A percentile compares a stretch with the other conserved stretches of the same genome.
Evolutionary conservation across 2,888 invertebrate genomes (phyloP).

Genomic region (Torymus auratus): DNA sequence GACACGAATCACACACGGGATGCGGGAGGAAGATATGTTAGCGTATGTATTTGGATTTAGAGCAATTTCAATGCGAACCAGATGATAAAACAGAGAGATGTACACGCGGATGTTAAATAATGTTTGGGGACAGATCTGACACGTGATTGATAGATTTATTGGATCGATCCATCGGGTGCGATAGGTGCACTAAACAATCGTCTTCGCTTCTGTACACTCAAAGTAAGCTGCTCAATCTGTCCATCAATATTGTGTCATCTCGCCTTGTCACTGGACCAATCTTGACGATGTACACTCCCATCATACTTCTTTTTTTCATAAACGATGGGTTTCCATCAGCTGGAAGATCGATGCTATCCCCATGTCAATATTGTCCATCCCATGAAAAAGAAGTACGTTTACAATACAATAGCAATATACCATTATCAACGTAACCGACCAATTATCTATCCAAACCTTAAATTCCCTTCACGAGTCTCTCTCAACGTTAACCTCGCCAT

Average conservation of each 20-base stretch:
- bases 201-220: slow-evolving; percentile 46
- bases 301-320: neutral
- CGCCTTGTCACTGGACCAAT: slow-evolving; percentile 19
- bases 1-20: too few relatives aligned
- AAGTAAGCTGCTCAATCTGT: slow-evolving; percentile 33
- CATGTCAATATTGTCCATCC: neutral
- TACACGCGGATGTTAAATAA: slow-evolving; percentile 4
- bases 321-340: neutral
- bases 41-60: neutral
- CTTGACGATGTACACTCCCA: neutral
- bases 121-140: slow-evolving; percentile 1
- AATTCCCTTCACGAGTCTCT: slow-evolving; percentile 1
- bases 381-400: too few relatives aligned
- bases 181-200: slow-evolving; percentile 46
- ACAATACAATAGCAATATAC: too few relatives aligned
- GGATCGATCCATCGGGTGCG: slow-evolving; percentile 46
- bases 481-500: slow-evolving; percentile 35
- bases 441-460: slow-evolving; percentile 17
- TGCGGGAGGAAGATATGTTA: neutral
- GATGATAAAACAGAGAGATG: neutral
- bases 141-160: slow-evolving; percentile 44
- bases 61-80: neutral
- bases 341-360: neutral
- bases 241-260: slow-evolving; percentile 30
- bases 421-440: neutral